These are phyloP conservation scores for Isoperla grammatica DNA, from an alignment of 2,888 invertebrate species.

Conservation along the genomic window DNA sequence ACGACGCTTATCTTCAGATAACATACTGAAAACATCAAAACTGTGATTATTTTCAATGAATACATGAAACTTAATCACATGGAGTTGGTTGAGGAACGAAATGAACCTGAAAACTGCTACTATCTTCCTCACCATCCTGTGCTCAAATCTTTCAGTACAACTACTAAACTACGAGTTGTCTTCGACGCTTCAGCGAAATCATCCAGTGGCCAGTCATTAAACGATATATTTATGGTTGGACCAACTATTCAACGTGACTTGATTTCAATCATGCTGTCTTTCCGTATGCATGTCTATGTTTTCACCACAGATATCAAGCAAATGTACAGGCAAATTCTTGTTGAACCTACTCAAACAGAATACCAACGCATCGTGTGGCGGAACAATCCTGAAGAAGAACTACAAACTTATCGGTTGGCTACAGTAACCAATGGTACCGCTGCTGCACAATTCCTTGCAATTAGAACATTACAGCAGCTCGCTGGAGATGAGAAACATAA, in stretches of 20 bases:
- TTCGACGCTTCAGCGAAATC: neutral
- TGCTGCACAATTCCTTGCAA: too few relatives aligned
- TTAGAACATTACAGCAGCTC: too few relatives aligned
- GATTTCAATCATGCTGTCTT: neutral
- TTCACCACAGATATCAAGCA: neutral
- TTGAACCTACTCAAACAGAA: neutral
- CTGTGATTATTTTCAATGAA: neutral
- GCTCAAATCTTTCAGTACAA: neutral
- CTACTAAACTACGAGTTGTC: neutral
- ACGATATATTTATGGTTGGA: neutral
- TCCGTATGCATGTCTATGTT: neutral
- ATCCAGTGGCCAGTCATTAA: neutral
- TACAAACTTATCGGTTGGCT: too few relatives aligned
- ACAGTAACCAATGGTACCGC: too few relatives aligned
- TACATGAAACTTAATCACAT: neutral
- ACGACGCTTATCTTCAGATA: neutral
- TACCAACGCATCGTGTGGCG: too few relatives aligned
- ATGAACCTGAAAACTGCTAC: neutral
- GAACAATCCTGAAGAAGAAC: too few relatives aligned
- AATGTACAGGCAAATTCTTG: neutral
- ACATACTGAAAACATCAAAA: neutral
- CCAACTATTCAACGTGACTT: too few relatives aligned
- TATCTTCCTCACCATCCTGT: slow-evolving; percentile 3
- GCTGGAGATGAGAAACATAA: too few relatives aligned
- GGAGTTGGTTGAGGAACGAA: neutral